Conservation (phyloP, 2,797 vertebrate genomes). For the Pipistrellus nathusii region DNA sequence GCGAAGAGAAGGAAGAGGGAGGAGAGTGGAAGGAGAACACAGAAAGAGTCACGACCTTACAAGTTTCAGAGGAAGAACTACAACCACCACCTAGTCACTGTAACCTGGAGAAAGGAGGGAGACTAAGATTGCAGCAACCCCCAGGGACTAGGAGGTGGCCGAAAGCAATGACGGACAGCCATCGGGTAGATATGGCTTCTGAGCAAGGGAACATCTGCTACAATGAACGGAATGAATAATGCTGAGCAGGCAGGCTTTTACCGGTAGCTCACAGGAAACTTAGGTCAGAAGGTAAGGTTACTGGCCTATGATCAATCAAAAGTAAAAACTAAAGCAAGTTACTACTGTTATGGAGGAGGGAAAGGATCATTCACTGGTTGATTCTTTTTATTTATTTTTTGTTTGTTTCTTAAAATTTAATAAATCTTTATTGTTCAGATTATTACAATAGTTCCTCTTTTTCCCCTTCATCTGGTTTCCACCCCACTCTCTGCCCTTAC, state of each 20-base stretch:
- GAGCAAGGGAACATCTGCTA: background rate
- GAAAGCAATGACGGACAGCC: background rate
- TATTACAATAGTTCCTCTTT: too few relatives aligned
- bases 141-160: background rate
- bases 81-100: background rate
- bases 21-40: background rate
- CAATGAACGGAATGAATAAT: background rate
- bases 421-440: too few relatives aligned
- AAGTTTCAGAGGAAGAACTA: background rate
- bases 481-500: too few relatives aligned
- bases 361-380: background rate
- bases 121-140: background rate
- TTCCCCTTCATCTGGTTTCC: too few relatives aligned
- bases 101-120: background rate
- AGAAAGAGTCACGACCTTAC: background rate
- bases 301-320: background rate
- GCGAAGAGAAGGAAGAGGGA: background rate
- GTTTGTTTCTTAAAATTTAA: too few relatives aligned
- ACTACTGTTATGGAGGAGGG: background rate
- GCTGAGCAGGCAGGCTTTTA: background rate
- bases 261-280: background rate
- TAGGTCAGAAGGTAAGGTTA: constrained; percentile 10
- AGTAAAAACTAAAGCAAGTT: background rate
- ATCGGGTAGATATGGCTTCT: background rate
- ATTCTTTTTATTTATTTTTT: too few relatives aligned